Evolutionary conservation across 2,797 vertebrate genomes (phyloP).

Genomic region (Galagoides demidoff): DNA sequence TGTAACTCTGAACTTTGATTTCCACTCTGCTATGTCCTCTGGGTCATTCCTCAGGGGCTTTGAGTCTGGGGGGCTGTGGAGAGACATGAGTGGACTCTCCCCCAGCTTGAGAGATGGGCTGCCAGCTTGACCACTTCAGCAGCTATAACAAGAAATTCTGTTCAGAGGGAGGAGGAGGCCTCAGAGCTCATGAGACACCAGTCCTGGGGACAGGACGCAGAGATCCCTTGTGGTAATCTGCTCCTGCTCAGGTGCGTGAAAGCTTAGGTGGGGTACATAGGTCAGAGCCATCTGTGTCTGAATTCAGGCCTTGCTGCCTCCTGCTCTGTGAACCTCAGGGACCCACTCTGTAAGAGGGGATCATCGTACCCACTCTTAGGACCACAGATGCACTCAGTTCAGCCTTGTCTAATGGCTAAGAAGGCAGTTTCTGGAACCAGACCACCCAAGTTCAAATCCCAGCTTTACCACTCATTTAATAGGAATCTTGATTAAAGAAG

Average conservation of each 20-base stretch:
- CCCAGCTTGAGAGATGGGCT: background rate
- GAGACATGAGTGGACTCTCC: background rate
- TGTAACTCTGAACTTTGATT: too few species aligned
- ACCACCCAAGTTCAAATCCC: background rate
- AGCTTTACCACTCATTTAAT: background rate
- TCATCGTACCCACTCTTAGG: background rate
- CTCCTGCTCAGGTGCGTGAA: background rate
- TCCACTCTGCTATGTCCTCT: background rate
- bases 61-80: background rate
- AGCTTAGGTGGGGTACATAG: too few species aligned
- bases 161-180: background rate
- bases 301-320: background rate
- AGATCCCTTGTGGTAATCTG: background rate
- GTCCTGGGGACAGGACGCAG: background rate
- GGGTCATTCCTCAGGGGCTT: background rate
- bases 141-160: background rate
- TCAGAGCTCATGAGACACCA: background rate
- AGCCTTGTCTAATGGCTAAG: background rate
- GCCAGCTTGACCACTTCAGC: background rate
- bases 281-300: background rate
- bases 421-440: background rate
- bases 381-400: background rate
- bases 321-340: background rate
- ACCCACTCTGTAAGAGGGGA: background rate
- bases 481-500: background rate